A percentile compares a stretch with the other conserved stretches of the same genome.
These are phyloP conservation scores for Bolinopsis microptera DNA, from an alignment of 37 sponge, comb jelly and placozoan genomes.

Conservation along the genomic window DNA sequence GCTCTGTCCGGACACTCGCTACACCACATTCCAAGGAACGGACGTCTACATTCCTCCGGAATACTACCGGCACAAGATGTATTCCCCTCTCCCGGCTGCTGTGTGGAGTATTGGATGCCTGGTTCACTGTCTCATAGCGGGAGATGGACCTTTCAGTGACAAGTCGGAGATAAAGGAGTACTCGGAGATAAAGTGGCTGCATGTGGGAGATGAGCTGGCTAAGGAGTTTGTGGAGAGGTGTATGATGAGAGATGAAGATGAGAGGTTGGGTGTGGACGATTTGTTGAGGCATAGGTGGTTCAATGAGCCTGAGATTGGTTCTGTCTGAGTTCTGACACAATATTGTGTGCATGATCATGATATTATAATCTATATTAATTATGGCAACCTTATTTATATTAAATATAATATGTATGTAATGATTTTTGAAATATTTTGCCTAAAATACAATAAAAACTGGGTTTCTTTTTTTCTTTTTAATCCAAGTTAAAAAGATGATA, in stretches of 20 bases:
- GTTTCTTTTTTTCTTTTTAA: no score
- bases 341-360: no score
- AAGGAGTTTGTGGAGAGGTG: background rate
- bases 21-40: background rate
- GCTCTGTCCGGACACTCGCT: background rate
- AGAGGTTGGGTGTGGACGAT: background rate
- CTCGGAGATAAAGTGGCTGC: background rate
- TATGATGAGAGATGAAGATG: background rate
- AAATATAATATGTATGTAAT: no score
- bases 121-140: background rate
- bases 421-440: no score
- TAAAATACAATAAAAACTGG: no score
- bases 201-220: background rate
- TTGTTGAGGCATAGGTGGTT: background rate
- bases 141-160: background rate
- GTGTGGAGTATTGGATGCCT: background rate
- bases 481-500: no score
- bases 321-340: background rate
- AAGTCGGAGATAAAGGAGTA: background rate
- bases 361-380: no score
- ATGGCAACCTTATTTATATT: no score
- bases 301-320: background rate
- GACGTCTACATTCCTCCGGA: constrained; percentile 32
- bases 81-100: background rate
- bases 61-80: background rate